Evolutionary conservation across 2,797 vertebrate species (phyloP).

Genomic region (Ceryle rudis): DNA sequence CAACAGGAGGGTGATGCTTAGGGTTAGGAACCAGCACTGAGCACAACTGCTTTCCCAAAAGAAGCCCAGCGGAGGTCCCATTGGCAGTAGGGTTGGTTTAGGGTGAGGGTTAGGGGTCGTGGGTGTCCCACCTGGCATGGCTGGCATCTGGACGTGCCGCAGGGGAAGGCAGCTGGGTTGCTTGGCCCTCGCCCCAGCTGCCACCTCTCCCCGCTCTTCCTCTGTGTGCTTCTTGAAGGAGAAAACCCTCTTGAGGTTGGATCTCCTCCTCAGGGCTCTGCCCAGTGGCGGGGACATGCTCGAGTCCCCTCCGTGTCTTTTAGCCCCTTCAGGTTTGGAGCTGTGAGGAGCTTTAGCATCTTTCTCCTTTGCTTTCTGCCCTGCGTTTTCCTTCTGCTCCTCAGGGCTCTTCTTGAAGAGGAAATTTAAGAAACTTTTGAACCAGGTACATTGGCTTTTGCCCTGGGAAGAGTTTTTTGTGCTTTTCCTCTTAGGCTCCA

Average conservation of each 20-base stretch:
- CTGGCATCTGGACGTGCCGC: background rate
- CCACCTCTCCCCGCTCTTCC: background rate
- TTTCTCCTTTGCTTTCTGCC: constrained; percentile 50
- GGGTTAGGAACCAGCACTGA: background rate
- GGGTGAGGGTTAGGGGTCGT: background rate
- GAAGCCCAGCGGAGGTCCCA: fast-evolving
- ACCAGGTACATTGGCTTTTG: constrained; percentile 57
- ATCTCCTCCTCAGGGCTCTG: constrained; percentile 62
- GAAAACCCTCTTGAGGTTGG: constrained; percentile 71
- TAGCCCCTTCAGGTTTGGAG: background rate
- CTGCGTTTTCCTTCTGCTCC: constrained; percentile 73
- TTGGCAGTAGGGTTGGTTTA: background rate
- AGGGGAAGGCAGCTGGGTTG: constrained; percentile 72
- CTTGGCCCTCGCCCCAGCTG: background rate
- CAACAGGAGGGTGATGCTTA: background rate
- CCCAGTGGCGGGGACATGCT: background rate
- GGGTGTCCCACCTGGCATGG: constrained; percentile 17
- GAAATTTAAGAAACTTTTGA: constrained; percentile 81
- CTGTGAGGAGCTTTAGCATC: background rate
- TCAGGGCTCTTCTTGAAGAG: constrained; percentile 79
- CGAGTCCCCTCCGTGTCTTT: background rate
- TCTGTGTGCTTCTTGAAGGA: constrained; percentile 71
- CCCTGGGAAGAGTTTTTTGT: constrained; percentile 74
- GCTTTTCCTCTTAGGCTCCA: constrained; percentile 3
- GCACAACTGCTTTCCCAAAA: fast-evolving